Base-by-base conservation (phyloP, 2,888 invertebrate species). In the Apamea monoglypha region DNA sequence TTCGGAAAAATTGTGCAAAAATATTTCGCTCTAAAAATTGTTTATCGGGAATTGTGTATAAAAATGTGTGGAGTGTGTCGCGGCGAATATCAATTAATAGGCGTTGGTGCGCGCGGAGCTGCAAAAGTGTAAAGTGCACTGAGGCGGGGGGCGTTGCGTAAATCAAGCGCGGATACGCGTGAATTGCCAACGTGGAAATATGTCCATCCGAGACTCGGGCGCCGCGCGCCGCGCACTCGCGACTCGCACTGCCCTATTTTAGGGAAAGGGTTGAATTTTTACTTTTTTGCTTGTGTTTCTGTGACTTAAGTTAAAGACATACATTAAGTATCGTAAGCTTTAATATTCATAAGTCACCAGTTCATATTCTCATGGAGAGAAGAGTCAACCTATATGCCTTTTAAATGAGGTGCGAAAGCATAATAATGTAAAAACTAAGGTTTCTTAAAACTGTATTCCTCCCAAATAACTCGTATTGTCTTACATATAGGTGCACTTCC, bases 71-170 rank as follows among this genome's bases (percentile, higher is more conserved):
- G 92, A 90, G 91, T 90, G 94, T 93, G 94, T 93, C 95, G 94
- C 90, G 92, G 88, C 92, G 94, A 92, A 96, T 96, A 96, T 96
- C 96, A 96, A 96, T 96, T 96, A 95, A 95, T 94, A 93, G 95
- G 90, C 94, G 91, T 94, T 92, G 94, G 94, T 93, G 96, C 94
- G 95, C 94, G 94, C 93, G 91, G 93, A 94, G 92, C 95, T 96
- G 96, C 95, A 96, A 96, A 96, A 96, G 95, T 96, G 96, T 96
- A 96, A 96, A 96, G 94, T 95, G 96, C 96, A 96, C 91, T 91
- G 94, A 95, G 93, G 95, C 96, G 92, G 94, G 92, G 93, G 92
- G 95, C 94, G 94, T 95, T 95, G 91, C 95, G 96, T 96, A 96
- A 96, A 96, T 96, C 96, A 96, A 94, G 93, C 91, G 90, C 87